Conservation (phyloP, 2,113 vertebrate species). For the Nipponia nippon region DNA sequence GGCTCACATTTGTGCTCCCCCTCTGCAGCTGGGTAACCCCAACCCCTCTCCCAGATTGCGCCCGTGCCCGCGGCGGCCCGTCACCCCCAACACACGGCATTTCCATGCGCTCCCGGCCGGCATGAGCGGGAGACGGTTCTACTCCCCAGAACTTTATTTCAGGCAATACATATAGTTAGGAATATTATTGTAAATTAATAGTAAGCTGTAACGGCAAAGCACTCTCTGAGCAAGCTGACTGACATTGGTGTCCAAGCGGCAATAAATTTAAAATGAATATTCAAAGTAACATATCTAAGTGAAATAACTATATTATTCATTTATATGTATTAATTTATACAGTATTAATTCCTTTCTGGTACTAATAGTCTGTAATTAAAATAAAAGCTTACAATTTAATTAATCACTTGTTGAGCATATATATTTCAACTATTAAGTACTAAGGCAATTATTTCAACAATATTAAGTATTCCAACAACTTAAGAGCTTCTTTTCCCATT, state of each 20-base stretch:
- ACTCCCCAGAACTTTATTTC: not conserved
- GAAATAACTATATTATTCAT: not conserved
- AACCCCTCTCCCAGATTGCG: not conserved
- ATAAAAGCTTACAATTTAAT: not conserved
- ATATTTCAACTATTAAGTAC: not conserved
- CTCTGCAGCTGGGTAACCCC: not conserved
- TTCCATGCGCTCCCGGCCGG: not conserved
- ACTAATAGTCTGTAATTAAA: not conserved
- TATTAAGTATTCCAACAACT: not conserved
- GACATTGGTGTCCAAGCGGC: not conserved
- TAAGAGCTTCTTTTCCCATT: not conserved
- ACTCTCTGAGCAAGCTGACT: not conserved
- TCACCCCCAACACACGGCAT: fast-evolving
- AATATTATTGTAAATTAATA: not conserved
- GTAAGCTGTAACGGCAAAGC: not conserved
- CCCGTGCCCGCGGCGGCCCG: not conserved
- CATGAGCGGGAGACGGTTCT: fast-evolving
- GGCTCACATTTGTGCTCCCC: too few relatives aligned
- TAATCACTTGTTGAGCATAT: not conserved
- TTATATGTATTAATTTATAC: not conserved
- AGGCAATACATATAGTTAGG: not conserved
- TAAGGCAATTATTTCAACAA: not conserved
- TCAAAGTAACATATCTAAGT: not conserved
- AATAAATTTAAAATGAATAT: not conserved
- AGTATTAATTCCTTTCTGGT: not conserved